phyloP scores from a whole-genome alignment of 2,797 vertebrate species.

The Fistularia tabacaria region DNA sequence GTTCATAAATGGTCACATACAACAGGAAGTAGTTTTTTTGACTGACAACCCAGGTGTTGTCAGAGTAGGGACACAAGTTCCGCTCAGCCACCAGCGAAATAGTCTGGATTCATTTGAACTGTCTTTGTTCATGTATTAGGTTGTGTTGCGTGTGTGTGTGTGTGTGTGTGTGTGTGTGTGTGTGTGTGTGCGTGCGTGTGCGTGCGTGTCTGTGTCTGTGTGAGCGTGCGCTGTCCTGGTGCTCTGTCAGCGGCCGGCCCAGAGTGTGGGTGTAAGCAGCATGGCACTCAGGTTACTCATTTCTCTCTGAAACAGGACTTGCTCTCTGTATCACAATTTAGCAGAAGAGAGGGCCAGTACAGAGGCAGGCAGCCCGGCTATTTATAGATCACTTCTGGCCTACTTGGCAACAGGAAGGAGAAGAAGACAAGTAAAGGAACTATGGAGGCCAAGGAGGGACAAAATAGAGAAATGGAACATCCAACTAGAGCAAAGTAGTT shows the following conservation, averaged over 20 bases:
- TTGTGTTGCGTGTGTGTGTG: slow-evolving; percentile 26
- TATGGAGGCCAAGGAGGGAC: slow-evolving; percentile 70
- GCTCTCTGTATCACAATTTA: slow-evolving; percentile 71
- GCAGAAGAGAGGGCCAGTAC: slow-evolving; percentile 54
- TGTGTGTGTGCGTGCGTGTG: slow-evolving; percentile 31
- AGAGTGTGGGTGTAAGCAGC: slow-evolving; percentile 48
- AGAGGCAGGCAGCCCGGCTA: slow-evolving; percentile 65
- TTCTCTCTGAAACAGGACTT: slow-evolving; percentile 74
- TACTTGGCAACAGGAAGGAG: slow-evolving; percentile 81
- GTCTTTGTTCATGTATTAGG: slow-evolving; percentile 65
- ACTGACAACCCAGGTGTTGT: slow-evolving; percentile 44
- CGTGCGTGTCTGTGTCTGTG: slow-evolving; percentile 40
- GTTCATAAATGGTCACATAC: slow-evolving; percentile 26
- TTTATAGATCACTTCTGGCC: slow-evolving; percentile 81
- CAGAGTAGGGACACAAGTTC: slow-evolving; percentile 53
- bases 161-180: slow-evolving; percentile 32
- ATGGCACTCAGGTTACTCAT: slow-evolving; percentile 71
- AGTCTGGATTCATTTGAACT: slow-evolving; percentile 63
- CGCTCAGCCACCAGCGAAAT: slow-evolving; percentile 58
- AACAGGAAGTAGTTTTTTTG: slow-evolving; percentile 6
- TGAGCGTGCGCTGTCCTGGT: neutral
- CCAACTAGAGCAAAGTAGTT: slow-evolving; percentile 58
- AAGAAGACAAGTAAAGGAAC: slow-evolving; percentile 74
- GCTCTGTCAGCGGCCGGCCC: slow-evolving; percentile 31
- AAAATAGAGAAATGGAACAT: slow-evolving; percentile 61